Percentiles rank a stretch among this genome's conserved stretches.
Evolutionary conservation across 1,140 invertebrate genomes (phyloP).

Genomic region (Carposina sasakii): DNA sequence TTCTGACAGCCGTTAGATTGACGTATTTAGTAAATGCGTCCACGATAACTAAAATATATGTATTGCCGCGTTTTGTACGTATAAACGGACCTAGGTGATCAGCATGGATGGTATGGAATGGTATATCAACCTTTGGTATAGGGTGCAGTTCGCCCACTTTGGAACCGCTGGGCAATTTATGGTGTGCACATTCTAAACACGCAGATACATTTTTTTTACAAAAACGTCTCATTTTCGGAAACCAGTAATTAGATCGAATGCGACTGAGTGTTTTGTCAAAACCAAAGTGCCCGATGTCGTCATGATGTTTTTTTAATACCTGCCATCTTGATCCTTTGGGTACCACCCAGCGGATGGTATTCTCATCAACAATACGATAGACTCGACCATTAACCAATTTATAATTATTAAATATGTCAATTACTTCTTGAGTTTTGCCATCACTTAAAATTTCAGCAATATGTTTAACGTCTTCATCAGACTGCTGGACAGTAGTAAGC

Average conservation of each 20-base stretch:
- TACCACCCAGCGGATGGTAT: too few relatives aligned
- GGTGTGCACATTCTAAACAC: slow-evolving; percentile 2
- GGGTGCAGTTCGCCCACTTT: background rate
- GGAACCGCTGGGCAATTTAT: background rate
- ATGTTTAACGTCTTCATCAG: slow-evolving; percentile 15
- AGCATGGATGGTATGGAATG: background rate
- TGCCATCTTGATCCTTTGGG: too few relatives aligned
- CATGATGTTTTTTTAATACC: too few relatives aligned
- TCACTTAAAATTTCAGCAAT: slow-evolving; percentile 19
- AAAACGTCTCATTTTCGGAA: too few relatives aligned
- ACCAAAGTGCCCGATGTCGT: too few relatives aligned
- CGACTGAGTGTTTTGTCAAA: too few relatives aligned
- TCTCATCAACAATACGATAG: too few relatives aligned
- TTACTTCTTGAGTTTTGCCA: slow-evolving; percentile 4
- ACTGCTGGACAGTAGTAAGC: slow-evolving; percentile 25
- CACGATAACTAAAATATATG: background rate
- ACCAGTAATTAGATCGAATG: background rate
- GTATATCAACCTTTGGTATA: background rate
- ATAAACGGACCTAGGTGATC: background rate
- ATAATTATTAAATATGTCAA: slow-evolving; percentile 19
- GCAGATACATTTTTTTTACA: background rate
- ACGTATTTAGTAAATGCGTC: slow-evolving; percentile 2
- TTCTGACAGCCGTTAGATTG: background rate
- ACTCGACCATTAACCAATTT: slow-evolving; percentile 11
- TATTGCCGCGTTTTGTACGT: background rate